A percentile compares a stretch with the other conserved stretches of the same genome.
Evolutionary conservation across 2,113 vertebrate genomes (phyloP).

Genomic region (Struthidea cinerea): DNA sequence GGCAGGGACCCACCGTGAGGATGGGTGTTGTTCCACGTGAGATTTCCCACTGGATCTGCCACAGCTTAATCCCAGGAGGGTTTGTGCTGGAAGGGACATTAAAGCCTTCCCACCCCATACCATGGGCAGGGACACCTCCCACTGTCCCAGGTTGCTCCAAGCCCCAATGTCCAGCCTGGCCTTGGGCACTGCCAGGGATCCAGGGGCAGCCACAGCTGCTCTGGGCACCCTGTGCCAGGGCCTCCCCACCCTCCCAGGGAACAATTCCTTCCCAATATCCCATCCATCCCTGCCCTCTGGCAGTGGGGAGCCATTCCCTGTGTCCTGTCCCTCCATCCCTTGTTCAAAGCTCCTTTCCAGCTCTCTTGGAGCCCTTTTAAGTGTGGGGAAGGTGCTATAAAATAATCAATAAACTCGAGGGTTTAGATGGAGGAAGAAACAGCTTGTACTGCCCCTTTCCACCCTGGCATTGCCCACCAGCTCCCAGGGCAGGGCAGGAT

Average conservation of each 20-base stretch:
- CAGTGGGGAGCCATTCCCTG: background rate
- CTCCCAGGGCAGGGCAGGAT: background rate
- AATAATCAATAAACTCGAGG: background rate
- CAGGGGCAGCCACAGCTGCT: background rate
- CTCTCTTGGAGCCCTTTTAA: fast-evolving
- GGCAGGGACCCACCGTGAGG: fast-evolving
- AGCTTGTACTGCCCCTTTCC: background rate
- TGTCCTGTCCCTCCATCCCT: background rate
- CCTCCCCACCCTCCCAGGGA: fast-evolving
- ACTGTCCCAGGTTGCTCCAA: fast-evolving
- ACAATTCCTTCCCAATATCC: background rate
- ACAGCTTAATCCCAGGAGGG: background rate
- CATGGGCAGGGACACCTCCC: background rate
- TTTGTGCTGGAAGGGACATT: background rate
- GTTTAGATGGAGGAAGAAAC: background rate
- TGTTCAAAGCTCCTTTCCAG: background rate
- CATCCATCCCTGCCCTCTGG: background rate
- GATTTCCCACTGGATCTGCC: background rate
- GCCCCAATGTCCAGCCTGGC: fast-evolving
- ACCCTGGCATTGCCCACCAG: background rate
- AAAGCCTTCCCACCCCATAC: fast-evolving
- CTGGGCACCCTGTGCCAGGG: background rate
- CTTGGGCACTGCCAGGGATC: background rate
- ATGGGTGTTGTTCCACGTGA: background rate
- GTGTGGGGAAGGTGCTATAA: background rate